Conservation (phyloP, 2,888 invertebrate genomes). For the Vanessa cardui region DNA sequence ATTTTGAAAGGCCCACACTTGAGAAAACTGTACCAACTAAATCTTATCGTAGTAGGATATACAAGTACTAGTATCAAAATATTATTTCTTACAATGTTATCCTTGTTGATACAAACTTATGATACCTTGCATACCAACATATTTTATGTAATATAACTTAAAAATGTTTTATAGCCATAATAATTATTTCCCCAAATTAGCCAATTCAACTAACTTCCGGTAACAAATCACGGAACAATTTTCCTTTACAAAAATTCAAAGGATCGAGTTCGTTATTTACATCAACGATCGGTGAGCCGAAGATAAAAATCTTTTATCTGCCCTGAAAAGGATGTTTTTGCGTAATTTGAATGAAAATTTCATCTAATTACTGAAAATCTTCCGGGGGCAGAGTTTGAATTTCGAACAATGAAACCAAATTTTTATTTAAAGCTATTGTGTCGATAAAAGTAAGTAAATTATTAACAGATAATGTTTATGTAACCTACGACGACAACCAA, state of each 20-base stretch:
- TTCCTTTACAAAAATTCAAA: conserved; percentile 53
- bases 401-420: conserved; percentile 26
- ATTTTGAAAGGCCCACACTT: too few relatives aligned
- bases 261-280: conserved; percentile 68
- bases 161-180: conserved; percentile 3
- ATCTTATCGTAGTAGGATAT: too few relatives aligned
- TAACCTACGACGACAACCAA: neutral
- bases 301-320: conserved; percentile 71
- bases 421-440: conserved; percentile 24
- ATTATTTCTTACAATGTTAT: too few relatives aligned
- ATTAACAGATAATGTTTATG: conserved; percentile 2
- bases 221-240: conserved; percentile 43
- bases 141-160: neutral
- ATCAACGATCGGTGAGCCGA: conserved; percentile 60
- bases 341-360: conserved; percentile 65
- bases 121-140: too few relatives aligned
- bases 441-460: conserved; percentile 15
- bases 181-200: conserved; percentile 14
- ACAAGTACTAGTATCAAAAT: too few relatives aligned
- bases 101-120: too few relatives aligned
- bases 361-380: conserved; percentile 67
- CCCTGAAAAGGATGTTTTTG: conserved; percentile 70
- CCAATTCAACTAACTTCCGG: conserved; percentile 18
- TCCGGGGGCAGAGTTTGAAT: conserved; percentile 41
- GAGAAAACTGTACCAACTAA: too few relatives aligned